Evolutionary conservation across 2,113 vertebrate genomes (phyloP).

Genomic region (Mirza zaza): DNA sequence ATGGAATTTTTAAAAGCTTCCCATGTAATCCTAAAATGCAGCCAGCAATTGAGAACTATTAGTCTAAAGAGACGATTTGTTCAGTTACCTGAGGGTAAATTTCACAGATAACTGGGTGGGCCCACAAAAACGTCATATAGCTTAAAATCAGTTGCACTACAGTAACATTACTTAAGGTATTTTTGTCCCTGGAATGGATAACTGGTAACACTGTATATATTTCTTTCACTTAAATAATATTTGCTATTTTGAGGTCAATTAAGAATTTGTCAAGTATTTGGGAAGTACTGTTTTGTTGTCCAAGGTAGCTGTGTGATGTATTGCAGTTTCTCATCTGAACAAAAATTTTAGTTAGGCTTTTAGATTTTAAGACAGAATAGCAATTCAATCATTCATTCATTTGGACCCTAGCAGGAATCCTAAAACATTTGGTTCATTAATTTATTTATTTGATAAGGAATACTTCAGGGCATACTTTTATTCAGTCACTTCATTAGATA

Average conservation of each 20-base stretch:
- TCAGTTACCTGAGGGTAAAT: not conserved
- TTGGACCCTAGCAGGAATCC: not conserved
- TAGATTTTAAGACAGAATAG: not conserved
- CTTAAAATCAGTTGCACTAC: not conserved
- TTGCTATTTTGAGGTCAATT: not conserved
- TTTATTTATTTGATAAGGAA: slow-evolving; percentile 35
- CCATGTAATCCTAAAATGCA: not conserved
- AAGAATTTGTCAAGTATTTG: not conserved
- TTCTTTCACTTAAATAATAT: not conserved
- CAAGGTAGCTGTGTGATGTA: not conserved
- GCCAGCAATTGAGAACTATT: not conserved
- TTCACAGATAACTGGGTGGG: not conserved
- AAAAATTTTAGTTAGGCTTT: slow-evolving; percentile 6
- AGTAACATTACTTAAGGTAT: not conserved
- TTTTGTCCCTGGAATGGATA: not conserved
- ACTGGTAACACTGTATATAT: not conserved
- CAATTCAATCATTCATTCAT: not conserved
- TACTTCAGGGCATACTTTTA: not conserved
- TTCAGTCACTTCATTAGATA: not conserved
- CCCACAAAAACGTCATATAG: not conserved
- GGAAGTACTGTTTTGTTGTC: not conserved
- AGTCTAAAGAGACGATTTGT: not conserved
- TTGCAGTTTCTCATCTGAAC: not conserved
- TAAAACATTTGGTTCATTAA: not conserved
- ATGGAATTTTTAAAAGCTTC: not conserved